These are phyloP conservation scores for Hippoglossus hippoglossus DNA, from an alignment of 2,797 vertebrate genomes.

Conservation along the genomic window DNA sequence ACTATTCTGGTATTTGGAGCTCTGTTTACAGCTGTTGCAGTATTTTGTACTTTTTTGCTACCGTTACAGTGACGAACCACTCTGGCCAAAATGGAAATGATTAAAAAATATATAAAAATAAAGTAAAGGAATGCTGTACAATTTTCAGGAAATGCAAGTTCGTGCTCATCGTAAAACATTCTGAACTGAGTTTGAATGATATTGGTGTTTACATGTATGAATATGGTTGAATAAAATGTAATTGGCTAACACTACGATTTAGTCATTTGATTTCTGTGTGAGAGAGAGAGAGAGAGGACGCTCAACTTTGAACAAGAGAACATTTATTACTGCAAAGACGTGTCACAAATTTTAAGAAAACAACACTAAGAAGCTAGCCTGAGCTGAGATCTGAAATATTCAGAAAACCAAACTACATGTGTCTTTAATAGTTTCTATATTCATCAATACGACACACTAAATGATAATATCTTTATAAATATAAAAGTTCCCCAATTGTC, in stretches of 20 bases:
- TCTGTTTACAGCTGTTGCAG: conserved; percentile 61
- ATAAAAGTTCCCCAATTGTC: conserved; percentile 98
- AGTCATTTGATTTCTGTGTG: not conserved
- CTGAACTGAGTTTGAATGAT: conserved; percentile 61
- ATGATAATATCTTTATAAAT: conserved; percentile 99
- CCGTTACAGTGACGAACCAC: conserved; percentile 59
- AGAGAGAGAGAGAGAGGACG: conserved; percentile 41
- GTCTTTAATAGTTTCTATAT: conserved; percentile 99
- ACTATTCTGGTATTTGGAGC: conserved; percentile 58
- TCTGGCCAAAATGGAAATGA: conserved; percentile 27
- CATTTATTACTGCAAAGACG: conserved; percentile 99
- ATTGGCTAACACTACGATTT: conserved; percentile 47
- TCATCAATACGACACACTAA: conserved; percentile 99
- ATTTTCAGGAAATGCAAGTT: conserved; percentile 55
- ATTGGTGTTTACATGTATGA: conserved; percentile 70
- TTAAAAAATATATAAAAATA: not conserved
- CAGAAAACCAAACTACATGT: conserved; percentile 99
- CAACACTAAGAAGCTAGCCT: conserved; percentile 99
- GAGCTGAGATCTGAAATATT: conserved; percentile 99
- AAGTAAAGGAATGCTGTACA: conserved; percentile 42
- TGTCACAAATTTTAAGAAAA: conserved; percentile 99
- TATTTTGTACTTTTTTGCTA: conserved; percentile 77
- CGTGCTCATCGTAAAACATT: conserved; percentile 54
- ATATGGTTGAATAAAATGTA: conserved; percentile 74
- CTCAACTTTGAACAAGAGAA: conserved; percentile 94